phyloP scores from a whole-genome alignment of 2,888 invertebrate genomes.

The Melikaiella ostensackeni region DNA sequence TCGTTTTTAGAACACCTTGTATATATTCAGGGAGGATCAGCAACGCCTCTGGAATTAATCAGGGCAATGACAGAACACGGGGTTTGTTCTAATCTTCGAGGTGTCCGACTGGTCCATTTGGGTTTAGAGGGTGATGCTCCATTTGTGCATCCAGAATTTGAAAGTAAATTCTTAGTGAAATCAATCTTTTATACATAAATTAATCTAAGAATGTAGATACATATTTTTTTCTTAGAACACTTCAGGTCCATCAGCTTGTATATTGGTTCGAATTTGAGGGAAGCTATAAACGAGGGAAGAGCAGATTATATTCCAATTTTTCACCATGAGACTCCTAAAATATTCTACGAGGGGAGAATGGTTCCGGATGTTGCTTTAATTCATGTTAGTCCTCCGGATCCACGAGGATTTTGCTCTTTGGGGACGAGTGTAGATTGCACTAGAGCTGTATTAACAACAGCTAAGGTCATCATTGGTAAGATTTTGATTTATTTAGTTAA shows the following conservation, averaged over 20 bases:
- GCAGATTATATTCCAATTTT: conserved; percentile 82
- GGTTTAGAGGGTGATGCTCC: conserved; percentile 81
- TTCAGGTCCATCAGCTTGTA: conserved; percentile 82
- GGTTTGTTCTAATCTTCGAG: conserved; percentile 77
- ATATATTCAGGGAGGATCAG: conserved; percentile 82
- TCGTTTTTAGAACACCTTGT: conserved; percentile 78
- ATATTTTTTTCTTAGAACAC: conserved; percentile 75
- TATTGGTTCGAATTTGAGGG: conserved; percentile 80
- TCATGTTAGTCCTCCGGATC: conserved; percentile 80
- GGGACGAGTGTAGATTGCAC: conserved; percentile 82
- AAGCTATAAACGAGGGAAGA: conserved; percentile 80
- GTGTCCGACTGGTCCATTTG: conserved; percentile 80
- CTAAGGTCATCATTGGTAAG: conserved; percentile 81
- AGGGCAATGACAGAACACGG: conserved; percentile 80
- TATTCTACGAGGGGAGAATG: conserved; percentile 80
- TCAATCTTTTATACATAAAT: not conserved
- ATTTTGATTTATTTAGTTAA: not conserved
- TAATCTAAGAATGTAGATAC: not conserved
- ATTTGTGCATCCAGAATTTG: conserved; percentile 79
- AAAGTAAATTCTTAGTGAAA: conserved; percentile 72
- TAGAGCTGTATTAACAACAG: conserved; percentile 79
- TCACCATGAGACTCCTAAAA: conserved; percentile 80
- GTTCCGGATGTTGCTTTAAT: conserved; percentile 80
- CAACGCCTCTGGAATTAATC: conserved; percentile 80
- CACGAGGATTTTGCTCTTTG: conserved; percentile 82